A percentile compares a stretch with the other conserved stretches of the same genome.
Conservation (phyloP, 2,888 invertebrate genomes). For the Eilema depressum region DNA sequence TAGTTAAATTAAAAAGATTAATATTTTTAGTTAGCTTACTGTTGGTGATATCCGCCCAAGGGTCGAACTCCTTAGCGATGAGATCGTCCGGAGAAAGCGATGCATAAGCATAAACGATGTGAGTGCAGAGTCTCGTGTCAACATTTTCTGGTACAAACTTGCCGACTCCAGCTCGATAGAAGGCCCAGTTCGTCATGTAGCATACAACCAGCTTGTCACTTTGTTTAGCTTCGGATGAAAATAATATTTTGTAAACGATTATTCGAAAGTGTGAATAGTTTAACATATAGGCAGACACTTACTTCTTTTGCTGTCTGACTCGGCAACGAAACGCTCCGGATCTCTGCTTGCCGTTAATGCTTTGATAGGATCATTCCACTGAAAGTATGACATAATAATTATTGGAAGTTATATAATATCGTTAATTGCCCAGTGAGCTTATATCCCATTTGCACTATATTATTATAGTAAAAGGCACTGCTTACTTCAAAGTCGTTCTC, state of each 20-base stretch:
- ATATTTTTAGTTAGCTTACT: slow-evolving; percentile 82
- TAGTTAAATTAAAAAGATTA: neutral
- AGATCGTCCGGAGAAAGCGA: slow-evolving; percentile 93
- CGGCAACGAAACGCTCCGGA: slow-evolving; percentile 57
- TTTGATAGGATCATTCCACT: slow-evolving; percentile 69
- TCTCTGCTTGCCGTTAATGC: slow-evolving; percentile 55
- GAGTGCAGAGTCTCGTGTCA: slow-evolving; percentile 94
- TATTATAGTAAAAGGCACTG: neutral
- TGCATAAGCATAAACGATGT: slow-evolving; percentile 96
- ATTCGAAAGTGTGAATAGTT: neutral
- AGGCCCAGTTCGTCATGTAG: slow-evolving; percentile 96
- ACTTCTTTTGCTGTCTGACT: slow-evolving; percentile 69
- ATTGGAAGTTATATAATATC: neutral
- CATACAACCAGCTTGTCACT: slow-evolving; percentile 90
- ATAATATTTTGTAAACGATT: neutral
- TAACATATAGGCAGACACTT: slow-evolving; percentile 31
- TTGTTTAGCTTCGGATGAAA: slow-evolving; percentile 62
- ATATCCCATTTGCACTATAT: neutral
- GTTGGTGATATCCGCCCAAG: slow-evolving; percentile 95
- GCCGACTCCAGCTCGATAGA: slow-evolving; percentile 93
- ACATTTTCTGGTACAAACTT: slow-evolving; percentile 95
- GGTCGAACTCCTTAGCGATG: slow-evolving; percentile 93
- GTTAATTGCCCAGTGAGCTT: neutral
- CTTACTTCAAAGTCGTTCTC: slow-evolving; percentile 79
- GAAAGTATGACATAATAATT: slow-evolving; percentile 35